Base-by-base conservation (phyloP, 2,888 invertebrate species). In the Pseudanteris insignis region DNA sequence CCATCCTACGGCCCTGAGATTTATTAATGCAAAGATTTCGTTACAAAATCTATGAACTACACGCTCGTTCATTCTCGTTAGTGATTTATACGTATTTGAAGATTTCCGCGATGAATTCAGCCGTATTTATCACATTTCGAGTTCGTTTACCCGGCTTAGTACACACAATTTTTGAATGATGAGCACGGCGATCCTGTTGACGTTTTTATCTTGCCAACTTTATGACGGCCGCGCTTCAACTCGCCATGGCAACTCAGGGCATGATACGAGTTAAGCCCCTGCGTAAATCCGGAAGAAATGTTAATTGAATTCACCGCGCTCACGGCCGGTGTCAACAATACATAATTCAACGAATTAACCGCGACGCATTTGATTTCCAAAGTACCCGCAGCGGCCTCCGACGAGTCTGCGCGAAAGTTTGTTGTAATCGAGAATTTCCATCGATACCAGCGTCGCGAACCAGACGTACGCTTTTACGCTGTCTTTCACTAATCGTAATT, bases 401-500 rank as follows among this genome's bases (percentile, higher is more conserved):
- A 26, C 12, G 32, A 55, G 32, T 55, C 47, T 28, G 28, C 37
- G 29, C n/a, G 26, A 44, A 47, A 37, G 32, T 60, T 47, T 26
- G 43, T 44, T 38, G 43, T 38, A 55, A 34, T 44, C 38, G 33
- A 38, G 34, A 55, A 50, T 37, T 60, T 54, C 46, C n/a, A 32
- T 48, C 24, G 48, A 36, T 30, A 60, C 43, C 44, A 28, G 18
- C 43, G 40, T 29, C 21, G 43, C 54, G 25, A 50, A 40, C 34
- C 30, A 46, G 41, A 55, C 54, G 30, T 38, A 54, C 38, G 38
- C 26, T 47, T 32, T 37, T 30, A 11, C 41, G 9, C 30, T 32
- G 43, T 51, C 47, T 62, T 57, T 51, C 33, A 37, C n/a, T 21
- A 53, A 28, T 53, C 41, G 57, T 47, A 43, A 62, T 60, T 60